Conservation (phyloP, 2,113 vertebrate species). For the Lasiurus borealis region DNA sequence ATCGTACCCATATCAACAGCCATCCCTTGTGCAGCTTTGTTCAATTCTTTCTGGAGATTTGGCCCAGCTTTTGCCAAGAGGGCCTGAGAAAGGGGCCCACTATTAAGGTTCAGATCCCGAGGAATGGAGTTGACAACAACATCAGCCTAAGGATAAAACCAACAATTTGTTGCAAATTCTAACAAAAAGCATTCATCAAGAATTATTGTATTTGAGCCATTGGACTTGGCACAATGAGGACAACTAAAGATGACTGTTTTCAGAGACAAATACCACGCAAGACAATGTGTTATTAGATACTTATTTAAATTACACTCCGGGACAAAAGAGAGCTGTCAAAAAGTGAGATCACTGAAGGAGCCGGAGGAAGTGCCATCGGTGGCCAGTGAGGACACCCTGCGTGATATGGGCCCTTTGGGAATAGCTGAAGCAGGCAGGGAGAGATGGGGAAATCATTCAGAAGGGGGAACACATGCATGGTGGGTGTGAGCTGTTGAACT, state of each 20-base stretch:
- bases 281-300: neutral
- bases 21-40: rapidly evolving
- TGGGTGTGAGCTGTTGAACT: neutral
- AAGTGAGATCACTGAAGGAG: neutral
- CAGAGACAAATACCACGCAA: constrained; percentile 35
- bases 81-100: constrained; percentile 88
- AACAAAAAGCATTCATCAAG: neutral
- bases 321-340: neutral
- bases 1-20: constrained; percentile 75
- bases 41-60: constrained; percentile 86
- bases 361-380: neutral
- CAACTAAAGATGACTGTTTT: neutral
- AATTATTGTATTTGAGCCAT: neutral
- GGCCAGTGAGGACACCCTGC: neutral
- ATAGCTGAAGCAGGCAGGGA: neutral
- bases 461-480: neutral
- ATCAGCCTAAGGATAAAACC: constrained; percentile 86
- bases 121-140: constrained; percentile 89
- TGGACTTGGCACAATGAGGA: neutral
- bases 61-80: constrained; percentile 88
- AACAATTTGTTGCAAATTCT: constrained; percentile 55
- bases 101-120: constrained; percentile 82
- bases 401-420: neutral
- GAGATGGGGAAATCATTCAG: neutral
- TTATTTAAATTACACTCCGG: constrained; percentile 21